A percentile compares a stretch with the other conserved stretches of the same genome.
Conservation (phyloP, 2,113 vertebrate species). For the Gnathonemus longibarbis region DNA sequence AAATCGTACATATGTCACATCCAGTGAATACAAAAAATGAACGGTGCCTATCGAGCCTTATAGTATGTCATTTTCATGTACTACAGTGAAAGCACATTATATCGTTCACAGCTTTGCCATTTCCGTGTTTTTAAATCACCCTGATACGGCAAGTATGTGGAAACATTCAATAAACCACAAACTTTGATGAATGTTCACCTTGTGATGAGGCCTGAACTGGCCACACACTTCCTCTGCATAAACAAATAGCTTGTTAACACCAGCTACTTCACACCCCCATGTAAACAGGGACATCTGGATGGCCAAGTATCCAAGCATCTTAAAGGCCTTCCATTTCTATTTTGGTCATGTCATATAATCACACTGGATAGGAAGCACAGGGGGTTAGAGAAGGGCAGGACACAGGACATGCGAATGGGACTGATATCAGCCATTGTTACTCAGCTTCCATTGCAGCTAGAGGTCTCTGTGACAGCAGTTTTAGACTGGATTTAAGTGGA, state of each 20-base stretch:
- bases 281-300: background rate
- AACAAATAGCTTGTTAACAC: background rate
- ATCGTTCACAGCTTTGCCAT: background rate
- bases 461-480: background rate
- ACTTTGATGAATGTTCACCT: background rate
- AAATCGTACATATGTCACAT: background rate
- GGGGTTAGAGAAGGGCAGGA: background rate
- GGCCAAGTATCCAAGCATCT: background rate
- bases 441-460: background rate
- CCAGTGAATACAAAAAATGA: background rate
- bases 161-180: background rate
- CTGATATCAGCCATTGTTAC: background rate
- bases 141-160: background rate
- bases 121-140: background rate
- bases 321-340: conserved; percentile 7
- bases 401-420: background rate
- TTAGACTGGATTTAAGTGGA: background rate
- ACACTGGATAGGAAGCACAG: background rate
- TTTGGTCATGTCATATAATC: background rate
- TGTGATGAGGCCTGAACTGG: background rate
- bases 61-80: background rate
- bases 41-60: background rate
- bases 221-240: background rate
- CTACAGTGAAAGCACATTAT: background rate
- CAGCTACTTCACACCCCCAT: background rate